These are phyloP conservation scores for Dryobotodes eremita DNA, from an alignment of 2,888 invertebrate genomes.

Conservation along the genomic window DNA sequence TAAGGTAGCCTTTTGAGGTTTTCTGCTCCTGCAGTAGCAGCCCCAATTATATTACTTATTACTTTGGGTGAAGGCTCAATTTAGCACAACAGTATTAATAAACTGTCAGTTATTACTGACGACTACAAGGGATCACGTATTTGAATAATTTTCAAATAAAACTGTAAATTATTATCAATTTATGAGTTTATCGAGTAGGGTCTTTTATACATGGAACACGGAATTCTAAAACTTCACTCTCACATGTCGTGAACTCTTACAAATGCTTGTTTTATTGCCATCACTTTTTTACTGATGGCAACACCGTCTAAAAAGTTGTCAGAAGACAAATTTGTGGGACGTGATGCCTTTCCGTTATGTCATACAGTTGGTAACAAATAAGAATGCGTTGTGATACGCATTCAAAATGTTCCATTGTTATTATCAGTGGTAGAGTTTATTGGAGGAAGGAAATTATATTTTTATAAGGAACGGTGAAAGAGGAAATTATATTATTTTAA, in stretches of 20 bases:
- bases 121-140: too few species aligned
- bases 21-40: too few species aligned
- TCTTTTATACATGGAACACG: conserved; percentile 61
- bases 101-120: not conserved
- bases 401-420: conserved; percentile 52
- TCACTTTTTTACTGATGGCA: conserved; percentile 78
- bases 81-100: not conserved
- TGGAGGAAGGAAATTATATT: conserved; percentile 16
- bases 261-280: conserved; percentile 84
- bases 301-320: conserved; percentile 76
- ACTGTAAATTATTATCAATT: not conserved
- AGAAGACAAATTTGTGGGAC: conserved; percentile 83
- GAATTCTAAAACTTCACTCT: conserved; percentile 75
- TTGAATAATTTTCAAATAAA: not conserved
- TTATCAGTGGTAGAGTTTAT: conserved; percentile 53
- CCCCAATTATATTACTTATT: not conserved
- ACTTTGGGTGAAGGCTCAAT: not conserved
- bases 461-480: not conserved
- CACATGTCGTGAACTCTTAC: conserved; percentile 76
- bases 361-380: conserved; percentile 58
- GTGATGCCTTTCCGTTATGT: conserved; percentile 80
- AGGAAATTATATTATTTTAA: not conserved
- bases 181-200: conserved; percentile 41
- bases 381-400: conserved; percentile 51
- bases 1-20: too few species aligned